Evolutionary conservation across 2,888 invertebrate genomes (phyloP).

Genomic region (Campoletis raptor): DNA sequence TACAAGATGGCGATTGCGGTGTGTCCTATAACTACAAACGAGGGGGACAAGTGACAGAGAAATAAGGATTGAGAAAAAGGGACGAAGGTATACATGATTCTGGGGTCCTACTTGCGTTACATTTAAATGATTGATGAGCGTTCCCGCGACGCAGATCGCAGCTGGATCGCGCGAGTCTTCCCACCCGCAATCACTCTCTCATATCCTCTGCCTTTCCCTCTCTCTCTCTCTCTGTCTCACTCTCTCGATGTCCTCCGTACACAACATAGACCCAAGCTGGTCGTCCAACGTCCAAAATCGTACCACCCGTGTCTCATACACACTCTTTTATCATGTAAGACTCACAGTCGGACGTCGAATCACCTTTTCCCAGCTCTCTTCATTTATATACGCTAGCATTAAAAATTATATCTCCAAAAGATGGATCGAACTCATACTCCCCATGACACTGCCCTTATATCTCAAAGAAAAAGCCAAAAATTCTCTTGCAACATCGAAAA

Average conservation of each 20-base stretch:
- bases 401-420: conserved; percentile 40
- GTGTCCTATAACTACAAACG: conserved; percentile 64
- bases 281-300: conserved; percentile 51
- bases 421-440: conserved; percentile 10
- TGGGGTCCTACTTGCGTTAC: conserved; percentile 76
- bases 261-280: conserved; percentile 42
- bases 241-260: conserved; percentile 56
- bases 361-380: conserved; percentile 13
- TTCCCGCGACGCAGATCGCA: conserved; percentile 81
- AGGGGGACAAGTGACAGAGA: conserved; percentile 6
- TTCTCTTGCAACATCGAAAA: conserved; percentile 23
- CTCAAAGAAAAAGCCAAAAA: conserved; percentile 22
- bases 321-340: conserved; percentile 44
- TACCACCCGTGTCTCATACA: conserved; percentile 62
- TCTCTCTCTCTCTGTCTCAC: conserved; percentile 71
- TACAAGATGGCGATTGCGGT: conserved; percentile 59
- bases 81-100: conserved; percentile 27
- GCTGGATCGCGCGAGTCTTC: conserved; percentile 76
- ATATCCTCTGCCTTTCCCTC: conserved; percentile 57
- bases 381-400: conserved; percentile 20
- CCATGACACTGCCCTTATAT: neutral
- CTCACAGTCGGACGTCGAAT: conserved; percentile 41
- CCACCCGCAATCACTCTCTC: conserved; percentile 62
- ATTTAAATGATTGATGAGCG: conserved; percentile 84
- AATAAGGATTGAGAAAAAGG: conserved; percentile 32